Base-by-base conservation (phyloP, 2,888 invertebrate species). In the Julus scandinavius region DNA sequence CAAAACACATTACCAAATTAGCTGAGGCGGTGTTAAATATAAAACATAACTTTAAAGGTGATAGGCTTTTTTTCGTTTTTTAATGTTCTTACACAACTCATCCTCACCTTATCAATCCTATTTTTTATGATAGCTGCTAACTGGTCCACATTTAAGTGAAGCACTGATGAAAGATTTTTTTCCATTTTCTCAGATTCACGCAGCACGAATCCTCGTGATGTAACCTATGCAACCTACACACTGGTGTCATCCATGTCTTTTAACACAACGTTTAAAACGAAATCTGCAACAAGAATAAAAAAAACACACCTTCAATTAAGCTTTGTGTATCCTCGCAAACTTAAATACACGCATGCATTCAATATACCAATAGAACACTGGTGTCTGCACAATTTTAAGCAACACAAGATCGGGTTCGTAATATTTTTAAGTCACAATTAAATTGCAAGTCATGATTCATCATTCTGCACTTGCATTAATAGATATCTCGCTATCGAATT, bases 101-200 rank as follows among this genome's bases (percentile, higher is more conserved):
- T 72, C 7, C 72, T 89, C 89, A 90, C 90, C 89, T 90, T 90
- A 85, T 90, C 90, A 29, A 90, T 89, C n/a, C 90, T 89, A 87
- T 90, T 90, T 87, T 89, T 89, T 72, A 91, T 90, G 38, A 91
- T 89, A 80, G 90, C 89, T 20, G 90, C 90, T 86, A 91, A 89
- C 83, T 91, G 90, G 88, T 91, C 90, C 86, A 89, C 90, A 87
- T 90, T 89, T 50, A 91, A 89, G 63, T 45, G 63, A 11, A 58
- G 85, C 17, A 88, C 41, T 17, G 49, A 38, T 17, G 80, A 45
- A 86, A 85, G 85, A 29, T 49, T 54, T 58, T 41, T 85, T 54
- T 86, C 58, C 72, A 49, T 87, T 50, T 87, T 87, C 41, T 50
- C 86, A 20, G 45, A 85, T 85, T 80, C 29, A 20, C 29, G 29